Percentiles rank a stretch among this genome's conserved stretches.
These are phyloP conservation scores for Sarcophilus harrisii DNA, from an alignment of 2,797 vertebrate genomes.

Conservation along the genomic window DNA sequence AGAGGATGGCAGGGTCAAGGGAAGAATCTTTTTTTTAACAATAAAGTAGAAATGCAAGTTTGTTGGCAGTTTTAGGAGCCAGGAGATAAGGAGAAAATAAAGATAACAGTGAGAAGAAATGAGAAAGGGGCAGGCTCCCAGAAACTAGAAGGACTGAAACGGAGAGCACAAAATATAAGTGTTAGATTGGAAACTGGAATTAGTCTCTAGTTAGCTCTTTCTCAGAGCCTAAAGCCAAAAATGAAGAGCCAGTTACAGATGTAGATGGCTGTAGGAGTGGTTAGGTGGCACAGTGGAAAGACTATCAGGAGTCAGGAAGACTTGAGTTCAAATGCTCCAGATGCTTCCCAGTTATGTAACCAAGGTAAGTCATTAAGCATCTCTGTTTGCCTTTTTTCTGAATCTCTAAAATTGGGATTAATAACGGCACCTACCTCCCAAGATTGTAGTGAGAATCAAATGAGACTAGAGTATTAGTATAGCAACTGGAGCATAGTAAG, in stretches of 20 bases:
- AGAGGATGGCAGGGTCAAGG: not conserved
- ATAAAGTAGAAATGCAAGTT: not conserved
- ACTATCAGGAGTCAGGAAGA: not conserved
- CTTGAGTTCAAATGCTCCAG: not conserved
- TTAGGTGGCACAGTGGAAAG: not conserved
- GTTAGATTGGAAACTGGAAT: not conserved
- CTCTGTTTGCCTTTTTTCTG: not conserved
- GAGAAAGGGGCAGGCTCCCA: not conserved
- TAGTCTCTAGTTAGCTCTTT: not conserved
- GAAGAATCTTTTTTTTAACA: not conserved
- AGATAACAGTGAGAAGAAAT: not conserved
- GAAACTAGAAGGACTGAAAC: not conserved
- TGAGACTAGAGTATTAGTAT: too few relatives aligned
- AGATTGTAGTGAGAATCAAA: too few relatives aligned
- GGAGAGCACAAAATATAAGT: not conserved
- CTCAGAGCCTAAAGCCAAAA: not conserved
- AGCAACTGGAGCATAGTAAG: too few relatives aligned
- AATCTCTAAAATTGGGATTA: not conserved
- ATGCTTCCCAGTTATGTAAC: not conserved
- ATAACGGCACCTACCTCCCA: not conserved
- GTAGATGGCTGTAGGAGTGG: not conserved
- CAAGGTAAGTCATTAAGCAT: not conserved
- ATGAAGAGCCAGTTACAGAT: not conserved
- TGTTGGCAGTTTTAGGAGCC: not conserved
- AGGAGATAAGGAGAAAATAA: not conserved